Conservation (phyloP, 2,888 invertebrate species). For the Rhingia rostrata region DNA sequence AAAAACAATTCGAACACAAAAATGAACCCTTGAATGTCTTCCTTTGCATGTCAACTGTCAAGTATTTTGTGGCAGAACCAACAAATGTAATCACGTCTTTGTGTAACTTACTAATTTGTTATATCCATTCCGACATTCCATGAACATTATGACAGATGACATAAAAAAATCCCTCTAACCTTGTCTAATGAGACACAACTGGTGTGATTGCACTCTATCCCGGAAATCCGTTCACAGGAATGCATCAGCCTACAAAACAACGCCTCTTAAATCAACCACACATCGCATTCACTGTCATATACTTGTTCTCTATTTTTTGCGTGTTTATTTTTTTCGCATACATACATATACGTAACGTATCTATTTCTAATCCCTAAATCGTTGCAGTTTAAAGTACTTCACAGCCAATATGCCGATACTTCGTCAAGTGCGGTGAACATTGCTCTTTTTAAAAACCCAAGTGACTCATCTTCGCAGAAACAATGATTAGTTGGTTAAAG, state of each 20-base stretch:
- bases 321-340: background rate
- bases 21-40: too few relatives aligned
- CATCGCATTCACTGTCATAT: constrained; percentile 11
- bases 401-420: background rate
- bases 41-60: too few relatives aligned
- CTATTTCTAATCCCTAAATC: constrained; percentile 44
- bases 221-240: constrained; percentile 53
- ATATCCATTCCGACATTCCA: background rate
- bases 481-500: background rate
- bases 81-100: too few relatives aligned
- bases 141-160: background rate
- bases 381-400: constrained; percentile 16
- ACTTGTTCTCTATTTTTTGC: background rate
- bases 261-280: constrained; percentile 45
- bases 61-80: too few relatives aligned
- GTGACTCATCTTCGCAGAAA: constrained; percentile 38
- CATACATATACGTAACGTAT: background rate
- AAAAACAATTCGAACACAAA: too few relatives aligned
- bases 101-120: too few relatives aligned
- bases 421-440: constrained; percentile 1
- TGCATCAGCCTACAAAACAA: constrained; percentile 14
- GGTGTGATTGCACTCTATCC: constrained; percentile 47
- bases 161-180: constrained; percentile 36
- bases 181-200: constrained; percentile 17
- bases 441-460: constrained; percentile 26